phyloP scores from a whole-genome alignment of 2,888 invertebrate genomes.

The Melanotus villosus region DNA sequence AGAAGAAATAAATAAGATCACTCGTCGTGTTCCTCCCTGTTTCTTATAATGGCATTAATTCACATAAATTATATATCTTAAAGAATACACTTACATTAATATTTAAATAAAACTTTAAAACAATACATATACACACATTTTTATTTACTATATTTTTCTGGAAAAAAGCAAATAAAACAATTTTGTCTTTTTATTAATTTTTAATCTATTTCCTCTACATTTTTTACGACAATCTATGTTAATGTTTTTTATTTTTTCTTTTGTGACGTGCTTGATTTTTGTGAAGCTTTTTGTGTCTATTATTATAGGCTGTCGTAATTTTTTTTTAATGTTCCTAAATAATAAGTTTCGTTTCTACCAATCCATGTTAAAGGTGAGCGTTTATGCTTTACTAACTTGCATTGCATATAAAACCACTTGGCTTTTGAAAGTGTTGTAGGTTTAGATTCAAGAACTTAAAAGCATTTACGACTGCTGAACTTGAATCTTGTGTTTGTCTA shows the following conservation, averaged over 20 bases:
- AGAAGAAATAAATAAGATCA: constrained; percentile 63
- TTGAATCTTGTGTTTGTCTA: background rate
- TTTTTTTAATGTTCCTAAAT: background rate
- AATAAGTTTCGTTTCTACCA: background rate
- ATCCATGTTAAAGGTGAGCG: constrained; percentile 36
- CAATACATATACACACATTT: constrained; percentile 38
- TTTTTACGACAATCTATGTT: constrained; percentile 1
- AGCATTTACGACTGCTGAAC: too few relatives aligned
- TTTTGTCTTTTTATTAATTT: constrained; percentile 11
- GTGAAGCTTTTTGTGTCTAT: constrained; percentile 17
- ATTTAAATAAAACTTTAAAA: constrained; percentile 44
- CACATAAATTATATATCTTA: constrained; percentile 28
- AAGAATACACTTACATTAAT: constrained; percentile 39
- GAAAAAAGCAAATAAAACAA: background rate
- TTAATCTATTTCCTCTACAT: constrained; percentile 11
- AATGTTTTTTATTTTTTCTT: background rate
- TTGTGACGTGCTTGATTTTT: background rate
- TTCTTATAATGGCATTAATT: constrained; percentile 41
- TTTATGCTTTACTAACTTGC: constrained; percentile 1
- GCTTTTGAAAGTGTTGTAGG: background rate
- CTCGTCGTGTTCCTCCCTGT: constrained; percentile 36
- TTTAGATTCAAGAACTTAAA: too few relatives aligned
- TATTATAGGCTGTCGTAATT: background rate
- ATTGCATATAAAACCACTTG: background rate
- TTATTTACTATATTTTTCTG: constrained; percentile 15